Percentiles rank a stretch among this genome's conserved stretches.
Evolutionary conservation across 1,140 invertebrate genomes (phyloP).

Genomic region (Doryteuthis pealeii): DNA sequence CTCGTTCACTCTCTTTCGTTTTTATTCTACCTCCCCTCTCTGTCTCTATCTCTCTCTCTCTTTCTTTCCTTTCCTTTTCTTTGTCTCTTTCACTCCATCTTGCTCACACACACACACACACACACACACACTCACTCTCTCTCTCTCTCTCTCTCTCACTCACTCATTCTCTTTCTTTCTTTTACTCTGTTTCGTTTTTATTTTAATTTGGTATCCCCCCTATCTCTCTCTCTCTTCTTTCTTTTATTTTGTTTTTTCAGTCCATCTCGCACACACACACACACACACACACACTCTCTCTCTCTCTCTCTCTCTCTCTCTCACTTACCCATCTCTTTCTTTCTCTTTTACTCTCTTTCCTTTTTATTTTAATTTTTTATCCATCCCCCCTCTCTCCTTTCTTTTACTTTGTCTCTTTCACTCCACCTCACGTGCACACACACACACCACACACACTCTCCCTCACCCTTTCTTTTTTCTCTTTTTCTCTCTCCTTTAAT

Average conservation of each 20-base stretch:
- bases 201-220: not conserved
- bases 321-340: too few species aligned
- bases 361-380: too few species aligned
- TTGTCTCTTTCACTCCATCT: not conserved
- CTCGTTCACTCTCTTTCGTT: not conserved
- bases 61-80: not conserved
- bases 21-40: not conserved
- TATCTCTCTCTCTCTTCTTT: not conserved
- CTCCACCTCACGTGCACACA: too few species aligned
- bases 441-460: too few species aligned
- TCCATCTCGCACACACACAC: not conserved
- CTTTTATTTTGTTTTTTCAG: not conserved
- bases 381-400: not conserved
- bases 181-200: too few species aligned
- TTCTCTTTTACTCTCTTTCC: too few species aligned
- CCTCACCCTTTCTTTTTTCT: too few species aligned
- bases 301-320: too few species aligned
- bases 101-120: too few species aligned
- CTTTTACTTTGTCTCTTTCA: too few species aligned
- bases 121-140: not conserved
- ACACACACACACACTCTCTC: slow-evolving; percentile 4
- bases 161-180: not conserved
- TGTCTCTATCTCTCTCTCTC: not conserved
- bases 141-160: not conserved
- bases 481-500: too few species aligned